A percentile compares a stretch with the other conserved stretches of the same genome.
Evolutionary conservation across 2,113 vertebrate genomes (phyloP).

Genomic region (Piaya cayana): DNA sequence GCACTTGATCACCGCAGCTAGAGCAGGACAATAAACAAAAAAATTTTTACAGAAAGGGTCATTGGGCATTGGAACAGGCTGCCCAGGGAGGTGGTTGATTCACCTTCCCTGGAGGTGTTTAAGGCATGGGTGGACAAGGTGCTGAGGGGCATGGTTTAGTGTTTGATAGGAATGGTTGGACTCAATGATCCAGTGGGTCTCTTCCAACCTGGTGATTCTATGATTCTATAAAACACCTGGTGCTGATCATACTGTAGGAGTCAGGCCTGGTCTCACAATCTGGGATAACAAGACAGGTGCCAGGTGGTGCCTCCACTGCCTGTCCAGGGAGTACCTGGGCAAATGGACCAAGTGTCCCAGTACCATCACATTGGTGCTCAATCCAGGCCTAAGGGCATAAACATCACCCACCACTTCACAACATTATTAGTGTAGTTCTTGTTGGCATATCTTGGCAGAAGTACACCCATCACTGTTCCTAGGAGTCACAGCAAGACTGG

Average conservation of each 20-base stretch:
- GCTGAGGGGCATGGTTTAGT: too few species aligned
- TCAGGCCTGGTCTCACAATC: not conserved
- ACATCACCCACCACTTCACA: not conserved
- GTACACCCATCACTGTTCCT: not conserved
- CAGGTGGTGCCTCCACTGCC: not conserved
- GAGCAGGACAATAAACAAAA: not conserved
- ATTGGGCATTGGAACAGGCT: too few species aligned
- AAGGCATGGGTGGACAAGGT: too few species aligned
- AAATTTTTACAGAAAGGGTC: too few species aligned
- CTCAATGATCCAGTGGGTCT: too few species aligned
- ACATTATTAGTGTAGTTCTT: not conserved
- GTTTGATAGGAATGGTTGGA: too few species aligned
- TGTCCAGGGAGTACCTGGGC: not conserved
- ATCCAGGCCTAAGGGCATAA: not conserved
- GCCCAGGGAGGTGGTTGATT: too few species aligned
- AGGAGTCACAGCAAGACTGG: not conserved
- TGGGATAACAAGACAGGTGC: not conserved
- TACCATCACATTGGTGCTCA: fast-evolving
- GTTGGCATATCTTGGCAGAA: not conserved
- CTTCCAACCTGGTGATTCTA: too few species aligned
- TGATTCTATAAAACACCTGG: too few species aligned
- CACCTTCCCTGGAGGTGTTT: too few species aligned
- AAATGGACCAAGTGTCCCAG: not conserved
- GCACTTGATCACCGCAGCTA: not conserved
- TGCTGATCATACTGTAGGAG: not conserved